Base-by-base conservation (phyloP, 1,140 invertebrate genomes). In the Babylonia areolata region DNA sequence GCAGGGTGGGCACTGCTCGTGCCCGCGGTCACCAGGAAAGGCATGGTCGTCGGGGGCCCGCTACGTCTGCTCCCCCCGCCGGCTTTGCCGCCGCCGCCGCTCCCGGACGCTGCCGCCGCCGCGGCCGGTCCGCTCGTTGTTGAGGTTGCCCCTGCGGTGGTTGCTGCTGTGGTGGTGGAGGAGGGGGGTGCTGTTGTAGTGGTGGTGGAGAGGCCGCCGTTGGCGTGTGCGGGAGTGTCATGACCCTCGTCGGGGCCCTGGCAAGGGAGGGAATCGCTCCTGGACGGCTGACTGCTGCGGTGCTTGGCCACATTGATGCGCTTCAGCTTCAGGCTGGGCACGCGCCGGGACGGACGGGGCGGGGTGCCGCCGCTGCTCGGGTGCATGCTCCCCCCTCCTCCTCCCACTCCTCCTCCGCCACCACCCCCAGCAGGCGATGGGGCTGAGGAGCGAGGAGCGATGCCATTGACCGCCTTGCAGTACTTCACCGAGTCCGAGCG, bases 391-490 rank as follows among this genome's bases (percentile, higher is more conserved):
- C n/a, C 31, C 28, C 64, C 46, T 6, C 51, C 33, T n/a, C 17
- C 81, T 23, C 81, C 64, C 33, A 54, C 54, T 35, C 81, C 81
- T 23, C 46, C 80, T 3, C 46, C 58, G 5, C 23, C 83, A 39
- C 28, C 71, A 12, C 39, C 85, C 5, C 58, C 58, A 23, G 15
- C 58, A 64, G 15, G 15, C 40, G 81, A 84, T 42, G 85, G 81
- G 54, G 64, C 84, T 97, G 90, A 97, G 96, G 95, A 96, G 96
- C 94, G 97, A 80, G 87, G 85, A 39, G 90, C 90, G 80, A 88
- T 91, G 73, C 92, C 92, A 92, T 91, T 93, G 58, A 64, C 58
- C 87, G 92, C 88, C 80, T 89, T 90, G 78, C 87, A 89, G 86
- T 91, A 92, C 85, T 93, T 93, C 35, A 93, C 92, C 23, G 92